These are phyloP conservation scores for Pelosia muscerda DNA, from an alignment of 2,888 invertebrate genomes.

Conservation along the genomic window DNA sequence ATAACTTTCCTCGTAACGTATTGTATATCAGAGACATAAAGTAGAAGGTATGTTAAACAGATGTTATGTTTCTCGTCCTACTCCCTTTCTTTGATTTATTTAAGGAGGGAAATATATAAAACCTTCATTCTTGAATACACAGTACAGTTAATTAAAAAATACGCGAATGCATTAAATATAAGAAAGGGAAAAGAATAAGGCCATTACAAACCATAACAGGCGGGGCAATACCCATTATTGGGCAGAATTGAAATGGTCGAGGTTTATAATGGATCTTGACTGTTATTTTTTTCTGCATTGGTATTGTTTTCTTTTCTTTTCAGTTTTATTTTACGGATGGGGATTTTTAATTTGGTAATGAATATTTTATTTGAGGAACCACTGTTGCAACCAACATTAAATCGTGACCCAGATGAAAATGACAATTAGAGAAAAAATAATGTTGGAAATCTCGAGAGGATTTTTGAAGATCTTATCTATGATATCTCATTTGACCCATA, in stretches of 20 bases:
- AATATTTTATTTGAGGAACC: too few relatives aligned
- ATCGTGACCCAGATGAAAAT: too few relatives aligned
- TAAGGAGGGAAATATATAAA: too few relatives aligned
- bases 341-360: background rate
- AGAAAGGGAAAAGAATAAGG: background rate
- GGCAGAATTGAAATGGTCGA: conserved; percentile 1
- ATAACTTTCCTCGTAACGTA: conserved; percentile 34
- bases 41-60: conserved; percentile 10
- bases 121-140: background rate
- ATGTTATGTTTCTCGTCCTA: conserved; percentile 16
- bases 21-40: conserved; percentile 41
- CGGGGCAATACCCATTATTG: background rate
- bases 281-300: background rate
- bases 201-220: background rate
- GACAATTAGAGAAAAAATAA: too few relatives aligned
- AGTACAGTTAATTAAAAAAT: background rate
- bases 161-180: background rate
- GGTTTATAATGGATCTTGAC: background rate
- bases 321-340: background rate
- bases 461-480: too few relatives aligned
- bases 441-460: too few relatives aligned
- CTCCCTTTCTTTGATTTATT: background rate
- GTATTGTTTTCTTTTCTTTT: background rate
- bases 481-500: too few relatives aligned
- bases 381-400: too few relatives aligned